Percentiles rank a stretch among this genome's conserved stretches.
phyloP scores from a whole-genome alignment of 2,113 vertebrate genomes.

The Rhynchomys soricoides region DNA sequence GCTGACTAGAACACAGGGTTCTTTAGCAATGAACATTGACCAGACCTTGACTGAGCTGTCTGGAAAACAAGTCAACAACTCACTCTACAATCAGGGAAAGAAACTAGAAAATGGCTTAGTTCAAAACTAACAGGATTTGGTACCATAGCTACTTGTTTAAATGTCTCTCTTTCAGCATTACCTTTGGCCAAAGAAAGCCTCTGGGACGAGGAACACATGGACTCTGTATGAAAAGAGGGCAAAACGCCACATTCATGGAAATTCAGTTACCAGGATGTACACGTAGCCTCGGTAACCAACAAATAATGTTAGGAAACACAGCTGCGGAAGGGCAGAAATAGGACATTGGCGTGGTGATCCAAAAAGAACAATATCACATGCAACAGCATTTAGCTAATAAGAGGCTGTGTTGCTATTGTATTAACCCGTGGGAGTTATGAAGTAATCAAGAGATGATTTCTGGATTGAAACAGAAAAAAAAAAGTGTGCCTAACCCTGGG shows the following conservation, averaged over 20 bases:
- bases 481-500: background rate
- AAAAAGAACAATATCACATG: background rate
- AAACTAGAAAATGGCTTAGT: background rate
- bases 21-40: background rate
- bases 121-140: background rate
- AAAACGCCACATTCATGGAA: background rate
- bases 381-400: background rate
- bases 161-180: slow-evolving; percentile 18
- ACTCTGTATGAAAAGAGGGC: background rate
- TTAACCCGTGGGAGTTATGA: background rate
- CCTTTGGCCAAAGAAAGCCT: background rate
- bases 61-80: background rate
- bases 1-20: background rate
- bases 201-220: background rate
- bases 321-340: background rate
- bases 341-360: background rate
- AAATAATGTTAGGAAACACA: background rate
- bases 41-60: background rate
- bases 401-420: background rate
- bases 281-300: background rate
- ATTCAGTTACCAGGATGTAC: background rate
- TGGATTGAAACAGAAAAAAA: background rate
- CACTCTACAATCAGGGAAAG: background rate
- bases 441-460: slow-evolving; percentile 7
- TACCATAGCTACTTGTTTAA: slow-evolving; percentile 36